Conservation (phyloP, 1,140 invertebrate genomes). For the Drosophila seguyi region DNA sequence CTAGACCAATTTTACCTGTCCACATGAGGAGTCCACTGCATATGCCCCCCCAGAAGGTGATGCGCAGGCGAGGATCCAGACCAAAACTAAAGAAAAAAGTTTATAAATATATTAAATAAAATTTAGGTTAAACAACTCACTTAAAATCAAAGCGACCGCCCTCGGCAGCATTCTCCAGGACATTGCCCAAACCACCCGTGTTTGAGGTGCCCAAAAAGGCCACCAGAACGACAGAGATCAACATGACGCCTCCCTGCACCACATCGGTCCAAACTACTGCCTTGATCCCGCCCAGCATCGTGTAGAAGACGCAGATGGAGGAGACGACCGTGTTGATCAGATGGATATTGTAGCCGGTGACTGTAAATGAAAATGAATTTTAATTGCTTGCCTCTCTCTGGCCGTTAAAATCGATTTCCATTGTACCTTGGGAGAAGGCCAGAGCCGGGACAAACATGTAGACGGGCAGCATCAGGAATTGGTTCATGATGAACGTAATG, state of each 20-base stretch:
- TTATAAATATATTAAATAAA: not conserved
- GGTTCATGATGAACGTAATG: conserved; percentile 87
- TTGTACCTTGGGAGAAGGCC: conserved; percentile 90
- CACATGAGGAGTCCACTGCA: conserved; percentile 66
- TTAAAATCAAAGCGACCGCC: conserved; percentile 88
- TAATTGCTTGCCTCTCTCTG: conserved; percentile 4
- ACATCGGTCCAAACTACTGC: conserved; percentile 96
- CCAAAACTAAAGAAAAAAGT: conserved; percentile 42
- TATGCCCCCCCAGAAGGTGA: conserved; percentile 57
- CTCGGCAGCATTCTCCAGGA: conserved; percentile 87
- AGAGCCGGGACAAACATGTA: conserved; percentile 88
- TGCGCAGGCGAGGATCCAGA: conserved; percentile 65
- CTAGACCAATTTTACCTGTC: conserved; percentile 73
- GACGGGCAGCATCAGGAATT: conserved; percentile 74
- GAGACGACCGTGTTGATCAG: conserved; percentile 90
- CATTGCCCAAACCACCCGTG: conserved; percentile 89
- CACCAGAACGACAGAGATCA: conserved; percentile 89
- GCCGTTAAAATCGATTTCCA: conserved; percentile 50
- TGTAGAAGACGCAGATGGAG: conserved; percentile 93
- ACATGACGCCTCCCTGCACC: conserved; percentile 92
- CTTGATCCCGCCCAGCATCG: conserved; percentile 93
- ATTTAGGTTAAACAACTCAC: conserved; percentile 80
- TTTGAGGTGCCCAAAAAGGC: conserved; percentile 88
- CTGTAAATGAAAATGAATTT: conserved; percentile 85
- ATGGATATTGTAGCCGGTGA: conserved; percentile 91